Evolutionary conservation across 2,888 invertebrate species (phyloP).

Genomic region (Dynastes maya): DNA sequence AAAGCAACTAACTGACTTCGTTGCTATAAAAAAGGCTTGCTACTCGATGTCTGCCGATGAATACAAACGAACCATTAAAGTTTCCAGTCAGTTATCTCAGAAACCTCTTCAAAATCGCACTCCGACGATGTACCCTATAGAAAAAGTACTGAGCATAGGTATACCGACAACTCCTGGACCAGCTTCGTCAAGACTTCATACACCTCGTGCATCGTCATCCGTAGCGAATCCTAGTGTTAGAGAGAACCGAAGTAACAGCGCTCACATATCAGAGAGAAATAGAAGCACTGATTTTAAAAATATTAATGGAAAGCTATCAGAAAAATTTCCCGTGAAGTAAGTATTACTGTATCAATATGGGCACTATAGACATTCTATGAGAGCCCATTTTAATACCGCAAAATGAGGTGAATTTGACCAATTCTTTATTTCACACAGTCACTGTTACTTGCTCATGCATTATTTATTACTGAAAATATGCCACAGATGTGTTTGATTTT

Average conservation of each 20-base stretch:
- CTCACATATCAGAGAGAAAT: slow-evolving; percentile 8
- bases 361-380: no score
- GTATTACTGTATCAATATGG: neutral
- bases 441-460: no score
- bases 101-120: slow-evolving; percentile 3
- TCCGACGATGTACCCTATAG: slow-evolving; percentile 13
- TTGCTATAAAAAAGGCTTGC: slow-evolving; percentile 12
- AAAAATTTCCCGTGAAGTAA: slow-evolving; percentile 46
- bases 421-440: no score
- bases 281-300: slow-evolving; percentile 36
- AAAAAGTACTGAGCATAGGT: slow-evolving; percentile 20
- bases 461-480: no score
- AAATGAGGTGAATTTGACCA: no score
- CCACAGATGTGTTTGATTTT: no score
- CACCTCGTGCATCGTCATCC: slow-evolving; percentile 24
- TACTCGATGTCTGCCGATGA: slow-evolving; percentile 32
- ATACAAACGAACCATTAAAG: slow-evolving; percentile 28
- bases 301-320: slow-evolving; percentile 23
- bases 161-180: slow-evolving; percentile 11
- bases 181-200: slow-evolving; percentile 15
- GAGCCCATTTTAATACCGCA: no score
- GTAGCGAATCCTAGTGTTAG: slow-evolving; percentile 21
- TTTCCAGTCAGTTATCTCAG: slow-evolving; percentile 6
- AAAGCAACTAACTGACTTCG: slow-evolving; percentile 23
- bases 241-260: slow-evolving; percentile 14